Evolutionary conservation across 1,140 invertebrate genomes (phyloP).

Genomic region (Pygmarrhopalites habei): DNA sequence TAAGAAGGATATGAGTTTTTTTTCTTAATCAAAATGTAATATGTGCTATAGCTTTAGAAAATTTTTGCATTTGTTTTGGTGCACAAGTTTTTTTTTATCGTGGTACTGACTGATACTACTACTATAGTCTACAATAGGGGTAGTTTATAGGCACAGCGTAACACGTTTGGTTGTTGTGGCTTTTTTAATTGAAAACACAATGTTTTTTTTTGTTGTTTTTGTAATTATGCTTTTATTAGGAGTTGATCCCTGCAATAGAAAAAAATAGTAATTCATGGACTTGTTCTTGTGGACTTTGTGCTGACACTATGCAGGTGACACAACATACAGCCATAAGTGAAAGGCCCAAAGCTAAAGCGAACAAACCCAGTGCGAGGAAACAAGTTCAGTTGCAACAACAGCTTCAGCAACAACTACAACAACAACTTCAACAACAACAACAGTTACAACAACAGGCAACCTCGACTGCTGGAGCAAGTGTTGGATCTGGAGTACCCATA

Average conservation of each 20-base stretch:
- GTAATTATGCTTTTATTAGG: slow-evolving; percentile 16
- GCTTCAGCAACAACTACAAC: slow-evolving; percentile 22
- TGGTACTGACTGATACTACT: no score
- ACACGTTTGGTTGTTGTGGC: background rate
- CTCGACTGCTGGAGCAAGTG: background rate
- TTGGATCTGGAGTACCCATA: background rate
- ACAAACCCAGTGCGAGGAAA: slow-evolving; percentile 35
- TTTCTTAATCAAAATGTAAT: no score
- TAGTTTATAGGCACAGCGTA: background rate
- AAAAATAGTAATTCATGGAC: slow-evolving; percentile 18
- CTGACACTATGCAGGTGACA: slow-evolving; percentile 28
- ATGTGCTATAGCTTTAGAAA: no score
- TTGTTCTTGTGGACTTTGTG: slow-evolving; percentile 12
- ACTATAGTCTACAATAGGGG: no score
- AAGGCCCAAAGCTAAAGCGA: slow-evolving; percentile 58
- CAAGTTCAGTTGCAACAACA: slow-evolving; percentile 36
- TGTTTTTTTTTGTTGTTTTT: slow-evolving; percentile 23
- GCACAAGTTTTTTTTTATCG: no score
- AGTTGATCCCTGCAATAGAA: slow-evolving; percentile 8
- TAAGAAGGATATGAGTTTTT: no score
- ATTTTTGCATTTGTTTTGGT: no score
- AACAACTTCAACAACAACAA: slow-evolving; percentile 13
- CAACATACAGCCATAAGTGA: slow-evolving; percentile 62
- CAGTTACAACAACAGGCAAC: slow-evolving; percentile 16
- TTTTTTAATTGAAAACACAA: background rate